Evolutionary conservation across 2,888 invertebrate genomes (phyloP), one percentile per base, ranked within the genome.

Genomic region (Acleris cristana): DNA sequence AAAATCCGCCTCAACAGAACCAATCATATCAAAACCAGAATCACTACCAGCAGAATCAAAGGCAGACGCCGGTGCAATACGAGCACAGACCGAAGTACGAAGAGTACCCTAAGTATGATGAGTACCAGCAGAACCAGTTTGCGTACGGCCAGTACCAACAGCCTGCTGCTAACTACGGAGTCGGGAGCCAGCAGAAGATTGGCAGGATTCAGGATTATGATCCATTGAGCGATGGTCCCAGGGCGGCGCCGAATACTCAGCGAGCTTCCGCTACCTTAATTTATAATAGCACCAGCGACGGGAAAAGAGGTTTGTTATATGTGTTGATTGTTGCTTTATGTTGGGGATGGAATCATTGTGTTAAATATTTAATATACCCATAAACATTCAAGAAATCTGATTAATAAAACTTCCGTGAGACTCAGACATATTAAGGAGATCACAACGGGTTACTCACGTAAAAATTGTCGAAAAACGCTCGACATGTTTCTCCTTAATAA

Each of bases 161-260:
- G 54, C 82, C 82, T 1, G 61, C 60, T 0, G 65, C 61, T 65
- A 82, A 85, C 44, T 81, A 85, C 48, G 76, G 79, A 3, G 74
- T 72, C 2, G 74, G 74, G 10, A 73, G 72, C n/a, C 79, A 84
- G 60, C 88, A 88, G 84, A 93, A 93, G 83, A 94, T 96, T 82
- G 95, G 96, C 72, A 94, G 96, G 90, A 96, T 96, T 74, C 96
- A 96, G 73, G 97, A 97, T 79, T 97, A 96, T 79, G 97, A 97
- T 84, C 96, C 97, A 3, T 88, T 96, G 72, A 95, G 94, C 74
- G 96, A 96, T 79, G 95, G 95, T 57, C 96, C 96, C 18, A 93
- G 96, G 71, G 94, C 93, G 58, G 93, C 95, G 70, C 96, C 96
- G 0, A 96, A 96, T 81, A 95, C 97, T 5, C 95, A 96, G 70